Percentiles rank a stretch among this genome's conserved stretches.
These are phyloP conservation scores for Etheostoma nigrum DNA, from an alignment of 2,797 vertebrate genomes.

Conservation along the genomic window DNA sequence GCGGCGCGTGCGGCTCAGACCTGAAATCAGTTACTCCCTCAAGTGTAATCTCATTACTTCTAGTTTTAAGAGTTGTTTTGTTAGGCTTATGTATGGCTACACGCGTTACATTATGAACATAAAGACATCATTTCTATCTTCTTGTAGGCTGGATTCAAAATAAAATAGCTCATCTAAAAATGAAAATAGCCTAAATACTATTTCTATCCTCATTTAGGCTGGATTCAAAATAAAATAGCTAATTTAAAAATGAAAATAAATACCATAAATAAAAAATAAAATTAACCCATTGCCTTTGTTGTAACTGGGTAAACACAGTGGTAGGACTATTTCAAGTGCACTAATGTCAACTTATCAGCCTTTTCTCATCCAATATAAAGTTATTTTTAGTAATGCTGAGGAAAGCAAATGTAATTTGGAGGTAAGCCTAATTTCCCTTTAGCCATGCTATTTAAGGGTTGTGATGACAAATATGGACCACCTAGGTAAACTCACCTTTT, in stretches of 20 bases:
- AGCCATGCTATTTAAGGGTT: slow-evolving; percentile 1
- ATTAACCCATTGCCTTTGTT: neutral
- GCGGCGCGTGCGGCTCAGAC: slow-evolving; percentile 39
- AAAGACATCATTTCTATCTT: neutral
- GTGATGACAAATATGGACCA: neutral
- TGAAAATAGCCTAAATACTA: too few species aligned
- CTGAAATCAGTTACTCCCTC: slow-evolving; percentile 18
- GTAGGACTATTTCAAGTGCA: neutral
- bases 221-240: neutral
- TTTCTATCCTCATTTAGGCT: neutral
- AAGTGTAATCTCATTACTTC: slow-evolving; percentile 40
- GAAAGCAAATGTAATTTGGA: neutral
- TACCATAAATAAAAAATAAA: neutral
- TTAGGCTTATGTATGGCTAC: neutral
- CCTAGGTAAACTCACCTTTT: neutral
- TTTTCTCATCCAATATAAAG: slow-evolving; percentile 12
- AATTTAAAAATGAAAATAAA: neutral
- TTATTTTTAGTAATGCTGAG: slow-evolving; percentile 14
- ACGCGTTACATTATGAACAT: neutral
- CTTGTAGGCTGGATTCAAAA: neutral
- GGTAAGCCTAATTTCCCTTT: slow-evolving; percentile 1
- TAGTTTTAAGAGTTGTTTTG: too few species aligned
- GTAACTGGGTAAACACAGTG: neutral
- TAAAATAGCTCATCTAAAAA: neutral
- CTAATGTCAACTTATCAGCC: slow-evolving; percentile 27